phyloP scores from a whole-genome alignment of 2,888 invertebrate genomes.

The Macrosoma leucophasiata region DNA sequence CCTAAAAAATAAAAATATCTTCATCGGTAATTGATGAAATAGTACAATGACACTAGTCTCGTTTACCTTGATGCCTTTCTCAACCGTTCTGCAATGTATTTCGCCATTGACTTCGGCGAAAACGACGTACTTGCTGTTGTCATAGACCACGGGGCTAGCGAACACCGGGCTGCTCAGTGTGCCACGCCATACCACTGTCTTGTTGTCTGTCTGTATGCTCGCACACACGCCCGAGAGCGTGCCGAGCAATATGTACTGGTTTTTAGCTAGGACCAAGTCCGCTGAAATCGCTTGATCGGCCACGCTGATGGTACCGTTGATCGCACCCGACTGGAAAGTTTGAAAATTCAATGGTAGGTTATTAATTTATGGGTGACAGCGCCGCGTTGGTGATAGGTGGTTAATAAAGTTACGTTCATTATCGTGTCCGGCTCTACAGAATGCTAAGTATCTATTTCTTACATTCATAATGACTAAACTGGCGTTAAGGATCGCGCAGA shows the following conservation, averaged over 20 bases:
- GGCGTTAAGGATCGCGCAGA: too few relatives aligned
- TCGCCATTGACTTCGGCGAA: constrained; percentile 75
- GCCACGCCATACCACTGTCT: constrained; percentile 77
- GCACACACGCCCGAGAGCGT: constrained; percentile 77
- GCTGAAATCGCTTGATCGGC: constrained; percentile 66
- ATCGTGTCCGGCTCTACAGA: too few relatives aligned
- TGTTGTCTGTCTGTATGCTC: constrained; percentile 63
- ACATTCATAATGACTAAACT: too few relatives aligned
- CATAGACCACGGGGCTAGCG: constrained; percentile 76
- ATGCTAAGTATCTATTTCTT: too few relatives aligned
- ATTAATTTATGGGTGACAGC: too few relatives aligned
- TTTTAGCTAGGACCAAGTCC: constrained; percentile 55
- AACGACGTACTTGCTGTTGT: constrained; percentile 69
- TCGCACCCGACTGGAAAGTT: constrained; percentile 64
- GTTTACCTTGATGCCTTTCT: constrained; percentile 67
- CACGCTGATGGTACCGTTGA: constrained; percentile 47
- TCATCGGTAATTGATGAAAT: too few relatives aligned
- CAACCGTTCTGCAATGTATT: constrained; percentile 69
- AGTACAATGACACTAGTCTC: constrained; percentile 7
- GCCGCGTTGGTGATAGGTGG: too few relatives aligned
- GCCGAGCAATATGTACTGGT: constrained; percentile 60
- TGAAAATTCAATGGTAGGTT: too few relatives aligned
- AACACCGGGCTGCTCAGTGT: constrained; percentile 79
- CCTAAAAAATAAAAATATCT: too few relatives aligned
- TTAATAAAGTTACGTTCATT: too few relatives aligned